Evolutionary conservation across 30 jellyfish, hydroid and myxozoan species (phyloP).

Genomic region (Cassiopea andromeda): DNA sequence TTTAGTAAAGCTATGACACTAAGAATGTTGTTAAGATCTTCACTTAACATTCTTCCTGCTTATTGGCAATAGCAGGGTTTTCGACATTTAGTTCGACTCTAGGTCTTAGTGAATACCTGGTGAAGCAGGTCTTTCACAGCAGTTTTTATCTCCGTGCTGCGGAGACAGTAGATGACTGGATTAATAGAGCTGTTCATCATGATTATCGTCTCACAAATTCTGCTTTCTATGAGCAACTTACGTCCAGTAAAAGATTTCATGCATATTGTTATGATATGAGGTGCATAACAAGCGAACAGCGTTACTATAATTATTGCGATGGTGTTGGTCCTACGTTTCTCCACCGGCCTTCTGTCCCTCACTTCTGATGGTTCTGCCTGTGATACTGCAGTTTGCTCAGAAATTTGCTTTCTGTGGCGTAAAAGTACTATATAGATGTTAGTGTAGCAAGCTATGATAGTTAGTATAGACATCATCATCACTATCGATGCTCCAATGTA

Average conservation of each 20-base stretch:
- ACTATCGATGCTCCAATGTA: constrained; percentile 43
- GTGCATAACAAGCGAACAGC: constrained; percentile 60
- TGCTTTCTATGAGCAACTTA: constrained; percentile 6
- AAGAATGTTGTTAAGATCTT: too few species aligned
- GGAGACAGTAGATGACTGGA: constrained; percentile 50
- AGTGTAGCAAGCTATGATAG: constrained; percentile 58
- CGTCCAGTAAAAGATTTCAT: constrained; percentile 26
- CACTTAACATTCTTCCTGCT: too few species aligned
- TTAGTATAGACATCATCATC: constrained; percentile 35
- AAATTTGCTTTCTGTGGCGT: constrained; percentile 61
- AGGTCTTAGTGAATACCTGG: background rate
- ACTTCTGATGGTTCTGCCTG: constrained; percentile 45
- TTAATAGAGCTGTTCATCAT: constrained; percentile 56
- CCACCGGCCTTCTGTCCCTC: constrained; percentile 39
- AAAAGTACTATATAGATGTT: constrained; percentile 48
- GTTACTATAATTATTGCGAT: constrained; percentile 43
- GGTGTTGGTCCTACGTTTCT: constrained; percentile 52
- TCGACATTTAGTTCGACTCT: background rate
- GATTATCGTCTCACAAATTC: constrained; percentile 36
- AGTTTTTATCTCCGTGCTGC: constrained; percentile 42
- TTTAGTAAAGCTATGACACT: too few species aligned
- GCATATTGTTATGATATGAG: constrained; percentile 58
- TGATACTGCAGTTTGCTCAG: constrained; percentile 45
- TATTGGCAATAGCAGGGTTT: background rate
- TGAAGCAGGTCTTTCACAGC: constrained; percentile 39